phyloP scores from a whole-genome alignment of 2,888 invertebrate species.

The Pandemis heparana region DNA sequence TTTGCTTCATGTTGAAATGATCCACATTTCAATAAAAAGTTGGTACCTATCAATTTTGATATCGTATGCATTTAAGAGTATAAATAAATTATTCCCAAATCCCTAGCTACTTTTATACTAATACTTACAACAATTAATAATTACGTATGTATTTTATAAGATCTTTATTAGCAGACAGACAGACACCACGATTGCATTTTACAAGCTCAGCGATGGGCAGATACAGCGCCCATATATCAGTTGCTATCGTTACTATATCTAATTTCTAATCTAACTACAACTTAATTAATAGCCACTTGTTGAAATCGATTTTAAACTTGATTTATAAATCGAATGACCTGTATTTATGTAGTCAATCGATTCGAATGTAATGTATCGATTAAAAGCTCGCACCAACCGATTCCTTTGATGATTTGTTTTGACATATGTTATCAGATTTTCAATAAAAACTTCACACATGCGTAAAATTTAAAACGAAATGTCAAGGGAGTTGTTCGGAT shows the following conservation, averaged over 20 bases:
- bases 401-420: constrained; percentile 63
- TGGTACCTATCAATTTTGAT: too few relatives aligned
- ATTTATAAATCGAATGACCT: constrained; percentile 83
- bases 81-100: too few relatives aligned
- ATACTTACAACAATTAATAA: too few relatives aligned
- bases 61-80: too few relatives aligned
- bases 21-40: too few relatives aligned
- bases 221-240: constrained; percentile 69
- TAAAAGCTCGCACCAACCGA: constrained; percentile 60
- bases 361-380: constrained; percentile 70
- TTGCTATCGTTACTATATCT: constrained; percentile 72
- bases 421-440: constrained; percentile 52
- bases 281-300: constrained; percentile 86
- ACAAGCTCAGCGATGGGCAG: constrained; percentile 19
- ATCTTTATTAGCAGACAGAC: not conserved
- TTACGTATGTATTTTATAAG: too few relatives aligned
- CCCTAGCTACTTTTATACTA: too few relatives aligned
- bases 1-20: too few relatives aligned
- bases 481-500: constrained; percentile 58
- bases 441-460: constrained; percentile 34
- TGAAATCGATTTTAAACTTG: constrained; percentile 83
- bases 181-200: constrained; percentile 1
- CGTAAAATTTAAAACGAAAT: constrained; percentile 54
- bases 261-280: constrained; percentile 84
- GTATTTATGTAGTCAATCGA: constrained; percentile 75